phyloP scores from a whole-genome alignment of 1,140 invertebrate species.

The Drosophila nasuta region DNA sequence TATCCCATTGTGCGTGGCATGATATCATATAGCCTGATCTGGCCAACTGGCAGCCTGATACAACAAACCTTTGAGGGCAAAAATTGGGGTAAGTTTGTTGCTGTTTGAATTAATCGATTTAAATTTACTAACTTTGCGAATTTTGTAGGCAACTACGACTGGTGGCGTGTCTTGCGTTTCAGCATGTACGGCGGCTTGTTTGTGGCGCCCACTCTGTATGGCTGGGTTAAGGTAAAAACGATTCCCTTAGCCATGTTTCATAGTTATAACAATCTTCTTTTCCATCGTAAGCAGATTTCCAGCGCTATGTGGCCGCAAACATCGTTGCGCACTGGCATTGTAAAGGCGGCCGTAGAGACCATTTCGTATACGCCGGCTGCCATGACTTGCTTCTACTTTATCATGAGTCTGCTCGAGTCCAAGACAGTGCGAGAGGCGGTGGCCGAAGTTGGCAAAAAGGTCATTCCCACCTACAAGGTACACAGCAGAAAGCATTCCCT shows the following conservation, averaged over 20 bases:
- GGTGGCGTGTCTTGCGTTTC: constrained; percentile 88
- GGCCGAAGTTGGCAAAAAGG: constrained; percentile 91
- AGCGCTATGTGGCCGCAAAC: constrained; percentile 88
- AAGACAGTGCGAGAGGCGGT: constrained; percentile 89
- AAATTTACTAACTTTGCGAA: too few species aligned
- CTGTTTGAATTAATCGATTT: background rate
- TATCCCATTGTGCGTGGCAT: constrained; percentile 88
- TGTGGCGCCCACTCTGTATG: constrained; percentile 90
- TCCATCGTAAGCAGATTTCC: constrained; percentile 64
- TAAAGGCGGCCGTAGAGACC: constrained; percentile 92
- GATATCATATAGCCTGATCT: constrained; percentile 90
- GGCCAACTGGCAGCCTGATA: constrained; percentile 89
- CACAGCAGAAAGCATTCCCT: too few species aligned
- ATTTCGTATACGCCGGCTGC: constrained; percentile 92
- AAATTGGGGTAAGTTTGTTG: constrained; percentile 66
- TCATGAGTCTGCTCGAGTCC: constrained; percentile 91
- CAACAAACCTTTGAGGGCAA: constrained; percentile 87
- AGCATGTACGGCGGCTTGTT: constrained; percentile 90
- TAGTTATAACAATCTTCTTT: background rate
- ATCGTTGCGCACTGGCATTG: constrained; percentile 87
- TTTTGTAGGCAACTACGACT: constrained; percentile 85
- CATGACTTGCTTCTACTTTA: constrained; percentile 93
- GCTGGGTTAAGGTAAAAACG: constrained; percentile 87
- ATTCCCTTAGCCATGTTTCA: too few species aligned
- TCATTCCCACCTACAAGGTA: constrained; percentile 89